These are phyloP conservation scores for Himalopsyche tibetana DNA, from an alignment of 2,888 invertebrate species.

Conservation along the genomic window DNA sequence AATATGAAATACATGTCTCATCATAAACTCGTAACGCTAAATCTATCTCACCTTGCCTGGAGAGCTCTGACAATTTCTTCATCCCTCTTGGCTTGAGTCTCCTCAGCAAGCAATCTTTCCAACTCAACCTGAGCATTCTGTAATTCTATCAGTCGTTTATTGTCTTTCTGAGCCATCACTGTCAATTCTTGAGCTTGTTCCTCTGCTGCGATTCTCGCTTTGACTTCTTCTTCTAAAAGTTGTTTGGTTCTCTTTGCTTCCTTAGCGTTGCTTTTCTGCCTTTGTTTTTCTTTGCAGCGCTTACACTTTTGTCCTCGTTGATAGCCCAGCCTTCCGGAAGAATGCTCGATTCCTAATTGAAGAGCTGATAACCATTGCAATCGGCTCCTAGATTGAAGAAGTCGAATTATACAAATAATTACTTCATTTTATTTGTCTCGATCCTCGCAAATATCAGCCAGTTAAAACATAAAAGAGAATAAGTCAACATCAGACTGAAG, in stretches of 20 bases:
- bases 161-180: conserved; percentile 83
- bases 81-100: conserved; percentile 89
- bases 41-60: conserved; percentile 77
- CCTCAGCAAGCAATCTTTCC: conserved; percentile 85
- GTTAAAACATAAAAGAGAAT: too few species aligned
- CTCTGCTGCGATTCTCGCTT: conserved; percentile 79
- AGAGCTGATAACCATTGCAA: conserved; percentile 87
- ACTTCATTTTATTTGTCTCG: too few species aligned
- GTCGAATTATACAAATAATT: background rate
- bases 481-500: too few species aligned
- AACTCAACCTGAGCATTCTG: conserved; percentile 83
- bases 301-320: conserved; percentile 79
- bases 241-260: conserved; percentile 79
- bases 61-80: conserved; percentile 87
- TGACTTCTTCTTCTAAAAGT: conserved; percentile 81
- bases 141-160: conserved; percentile 83
- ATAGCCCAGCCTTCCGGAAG: conserved; percentile 83
- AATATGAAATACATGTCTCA: background rate
- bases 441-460: too few species aligned
- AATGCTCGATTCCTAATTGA: conserved; percentile 83
- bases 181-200: conserved; percentile 80
- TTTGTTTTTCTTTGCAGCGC: conserved; percentile 76
- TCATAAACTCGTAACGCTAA: background rate
- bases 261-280: conserved; percentile 77
- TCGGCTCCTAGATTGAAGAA: conserved; percentile 75